Evolutionary conservation across 2,888 invertebrate species (phyloP), one percentile per base, ranked within the genome.

Genomic region (Synergus laeviventris): DNA sequence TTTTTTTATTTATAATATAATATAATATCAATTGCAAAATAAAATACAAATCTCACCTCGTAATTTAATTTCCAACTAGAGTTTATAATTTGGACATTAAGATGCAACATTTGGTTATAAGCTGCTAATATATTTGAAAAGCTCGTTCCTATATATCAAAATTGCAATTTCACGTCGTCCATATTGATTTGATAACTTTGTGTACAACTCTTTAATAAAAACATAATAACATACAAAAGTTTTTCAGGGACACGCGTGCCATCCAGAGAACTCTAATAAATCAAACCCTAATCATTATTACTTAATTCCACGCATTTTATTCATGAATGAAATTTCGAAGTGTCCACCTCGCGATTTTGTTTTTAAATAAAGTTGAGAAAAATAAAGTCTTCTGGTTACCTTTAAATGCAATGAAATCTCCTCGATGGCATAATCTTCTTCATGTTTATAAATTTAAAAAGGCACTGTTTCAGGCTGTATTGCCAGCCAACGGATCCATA

Each of bases 401-500:
- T 66, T 66, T 24, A 4, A 45, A 66, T 39, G 21, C 64, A 14
- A 31, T 45, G 24, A 21, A 66, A 66, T 66, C 42, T 5, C 24
- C 16, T 21, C 31, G 18, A 66, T 66, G 66, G 45, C 66, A 42
- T 14, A 16, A 66, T 21, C 21, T n/a, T 66, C 3, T 45, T 24
- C 16, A 24, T 14, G 8, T 9, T 66, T 45, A 66, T 45, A 45
- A 66, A 66, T 66, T 66, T 31, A 36, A 74, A 61, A 61, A 42
- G 73, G 73, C 21, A n/a, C 60, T 77, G 86, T 86, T 87, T 85
- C 92, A 95, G 95, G 92, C 93, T 95, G 88, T 95, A 94, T 93
- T 94, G 94, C 89, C 95, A 95, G 86, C 84, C 95, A 85, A 94
- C 94, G 84, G 92, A 91, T 84, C 90, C 91, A 79, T 94, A 93